Base-by-base conservation (phyloP, 1,140 invertebrate species). In the Drosophila paulistorum region DNA sequence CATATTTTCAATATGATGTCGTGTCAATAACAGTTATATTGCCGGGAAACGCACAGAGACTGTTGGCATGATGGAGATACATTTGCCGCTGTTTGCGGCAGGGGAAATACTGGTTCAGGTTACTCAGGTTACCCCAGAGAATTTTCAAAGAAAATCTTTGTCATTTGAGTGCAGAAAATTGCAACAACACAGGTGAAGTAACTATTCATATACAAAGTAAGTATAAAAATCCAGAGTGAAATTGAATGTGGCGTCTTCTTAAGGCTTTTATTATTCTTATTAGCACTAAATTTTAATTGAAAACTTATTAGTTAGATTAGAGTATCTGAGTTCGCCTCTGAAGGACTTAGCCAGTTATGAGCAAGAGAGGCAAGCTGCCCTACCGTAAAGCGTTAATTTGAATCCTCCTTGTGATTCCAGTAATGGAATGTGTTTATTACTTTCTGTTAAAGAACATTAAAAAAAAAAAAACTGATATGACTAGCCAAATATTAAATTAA, bases 1-100 rank as follows among this genome's bases (percentile, higher is more conserved):
- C 65, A 83, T 79, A 87, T 89, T 83, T 84, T 83, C 84, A 89
- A 84, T 89, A 89, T 87, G 79, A 87, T 83, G 84, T 71, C 80
- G 72, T 83, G 83, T 87, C 83, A 89, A 86, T 86, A 87, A 89
- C 83, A 87, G 80, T 89, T 80, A 86, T 83, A 86, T 79, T 83
- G 73, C 84, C 60, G 14, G 55, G 30, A 58, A 37, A 58, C 30
- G 14, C 57, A 20, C 57, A 59, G 33, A 20, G 14, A 5, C 35
- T 33, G 9, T 7, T 14, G 26, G 26, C 1, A 23, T 14, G 10
- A 20, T 3, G 45, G 17, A 10, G 9, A 48, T 20, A 48, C 20
- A 48, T 48, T 48, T 48, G 45, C 45, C 17, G 45, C 20, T 51
- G 9, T 51, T 51, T 23, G 45, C 45, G 45, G 45, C 20, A 51